Conservation (phyloP, 2,888 invertebrate species). For the Synanthedon myopaeformis region DNA sequence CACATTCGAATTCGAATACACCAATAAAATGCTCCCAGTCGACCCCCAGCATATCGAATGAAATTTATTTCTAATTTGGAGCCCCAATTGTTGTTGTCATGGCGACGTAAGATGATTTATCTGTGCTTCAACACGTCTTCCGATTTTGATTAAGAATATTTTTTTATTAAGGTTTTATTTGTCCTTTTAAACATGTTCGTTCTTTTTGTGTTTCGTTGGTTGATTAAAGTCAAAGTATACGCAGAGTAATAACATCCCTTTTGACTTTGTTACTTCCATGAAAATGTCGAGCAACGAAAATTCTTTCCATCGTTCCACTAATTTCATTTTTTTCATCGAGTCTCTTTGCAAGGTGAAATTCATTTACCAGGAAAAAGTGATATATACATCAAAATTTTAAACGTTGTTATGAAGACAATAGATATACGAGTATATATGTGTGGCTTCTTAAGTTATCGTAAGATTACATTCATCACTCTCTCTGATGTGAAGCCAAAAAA, state of each 20-base stretch:
- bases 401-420: too few species aligned
- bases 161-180: slow-evolving; percentile 7
- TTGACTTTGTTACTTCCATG: not conserved
- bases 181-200: not conserved
- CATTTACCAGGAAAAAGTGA: not conserved
- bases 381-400: too few species aligned
- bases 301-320: too few species aligned
- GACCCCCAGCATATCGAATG: slow-evolving; percentile 27
- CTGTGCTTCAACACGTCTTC: slow-evolving; percentile 14
- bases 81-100: slow-evolving; percentile 32
- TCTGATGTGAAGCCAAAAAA: slow-evolving; percentile 6
- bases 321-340: too few species aligned
- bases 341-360: too few species aligned
- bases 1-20: slow-evolving; percentile 26
- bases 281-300: not conserved
- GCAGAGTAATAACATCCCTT: not conserved
- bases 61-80: slow-evolving; percentile 44
- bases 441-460: too few species aligned
- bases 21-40: slow-evolving; percentile 23
- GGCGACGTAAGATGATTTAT: slow-evolving; percentile 32
- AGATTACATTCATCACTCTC: too few species aligned
- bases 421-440: too few species aligned
- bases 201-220: not conserved
- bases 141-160: slow-evolving; percentile 11
- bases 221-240: not conserved